Conservation (phyloP, 2,797 vertebrate genomes). For the Epinephelus malabaricus region DNA sequence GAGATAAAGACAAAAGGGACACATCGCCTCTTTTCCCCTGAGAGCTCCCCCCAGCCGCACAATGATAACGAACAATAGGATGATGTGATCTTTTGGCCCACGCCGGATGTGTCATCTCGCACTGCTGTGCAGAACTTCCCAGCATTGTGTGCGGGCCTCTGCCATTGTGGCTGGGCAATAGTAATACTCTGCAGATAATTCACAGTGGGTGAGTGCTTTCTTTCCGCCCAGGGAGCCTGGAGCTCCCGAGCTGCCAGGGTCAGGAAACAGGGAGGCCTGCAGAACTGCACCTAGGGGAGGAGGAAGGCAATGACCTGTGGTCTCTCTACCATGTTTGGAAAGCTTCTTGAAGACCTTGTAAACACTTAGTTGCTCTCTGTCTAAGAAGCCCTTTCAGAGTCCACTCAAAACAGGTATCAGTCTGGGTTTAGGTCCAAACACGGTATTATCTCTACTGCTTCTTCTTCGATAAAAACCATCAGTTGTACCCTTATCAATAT, state of each 20-base stretch:
- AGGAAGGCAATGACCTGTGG: slow-evolving; percentile 14
- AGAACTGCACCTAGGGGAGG: slow-evolving; percentile 30
- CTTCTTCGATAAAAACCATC: background rate
- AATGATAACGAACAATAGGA: slow-evolving; percentile 73
- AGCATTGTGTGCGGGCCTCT: slow-evolving; percentile 73
- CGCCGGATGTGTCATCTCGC: slow-evolving; percentile 75
- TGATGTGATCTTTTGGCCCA: slow-evolving; percentile 73
- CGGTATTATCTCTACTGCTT: background rate
- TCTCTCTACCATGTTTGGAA: slow-evolving; percentile 32
- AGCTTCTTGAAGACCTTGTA: slow-evolving; percentile 19
- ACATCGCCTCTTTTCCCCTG: slow-evolving; percentile 37
- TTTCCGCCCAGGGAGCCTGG: slow-evolving; percentile 55
- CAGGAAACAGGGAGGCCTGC: slow-evolving; percentile 67
- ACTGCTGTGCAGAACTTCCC: slow-evolving; percentile 74
- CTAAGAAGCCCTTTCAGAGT: background rate
- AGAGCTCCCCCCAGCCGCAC: slow-evolving; percentile 45
- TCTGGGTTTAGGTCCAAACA: background rate
- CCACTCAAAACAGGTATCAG: background rate
- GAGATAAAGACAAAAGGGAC: slow-evolving; percentile 70
- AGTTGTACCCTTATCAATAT: background rate
- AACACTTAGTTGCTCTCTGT: slow-evolving; percentile 10
- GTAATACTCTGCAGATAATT: slow-evolving; percentile 78
- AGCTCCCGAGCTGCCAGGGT: slow-evolving; percentile 54
- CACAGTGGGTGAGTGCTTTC: slow-evolving; percentile 80
- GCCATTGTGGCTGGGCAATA: slow-evolving; percentile 61